These are phyloP conservation scores for Eurypyga helias DNA, from an alignment of 2,113 vertebrate species.

Conservation along the genomic window DNA sequence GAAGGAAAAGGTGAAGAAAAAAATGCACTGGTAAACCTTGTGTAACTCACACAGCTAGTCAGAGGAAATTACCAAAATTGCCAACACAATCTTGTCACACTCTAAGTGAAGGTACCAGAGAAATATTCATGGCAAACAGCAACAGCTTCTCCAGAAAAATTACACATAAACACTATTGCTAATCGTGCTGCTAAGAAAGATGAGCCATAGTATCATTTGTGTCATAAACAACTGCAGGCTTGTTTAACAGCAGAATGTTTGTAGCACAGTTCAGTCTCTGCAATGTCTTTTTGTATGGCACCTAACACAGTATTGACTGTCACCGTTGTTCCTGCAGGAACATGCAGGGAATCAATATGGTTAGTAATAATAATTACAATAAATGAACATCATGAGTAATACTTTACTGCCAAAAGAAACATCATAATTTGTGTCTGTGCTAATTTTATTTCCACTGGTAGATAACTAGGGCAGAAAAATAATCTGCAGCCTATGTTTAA, in stretches of 20 bases:
- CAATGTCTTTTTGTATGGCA: not conserved
- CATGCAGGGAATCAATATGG: not conserved
- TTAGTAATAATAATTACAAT: not conserved
- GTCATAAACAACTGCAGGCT: not conserved
- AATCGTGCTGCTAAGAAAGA: not conserved
- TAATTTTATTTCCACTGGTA: not conserved
- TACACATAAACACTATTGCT: not conserved
- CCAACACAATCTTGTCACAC: not conserved
- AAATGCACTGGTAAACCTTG: not conserved
- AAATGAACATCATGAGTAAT: not conserved
- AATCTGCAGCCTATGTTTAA: not conserved
- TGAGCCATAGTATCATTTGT: not conserved
- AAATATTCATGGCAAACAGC: not conserved
- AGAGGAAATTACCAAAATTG: conserved; percentile 2
- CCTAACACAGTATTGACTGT: not conserved
- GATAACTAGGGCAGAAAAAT: not conserved
- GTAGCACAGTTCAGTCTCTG: not conserved
- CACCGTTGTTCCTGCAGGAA: not conserved
- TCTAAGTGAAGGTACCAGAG: not conserved
- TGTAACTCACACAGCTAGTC: not conserved
- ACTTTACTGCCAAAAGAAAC: not conserved
- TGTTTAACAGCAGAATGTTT: not conserved
- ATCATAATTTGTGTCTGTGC: not conserved
- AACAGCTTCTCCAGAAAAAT: not conserved
- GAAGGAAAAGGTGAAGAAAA: not conserved